These are phyloP conservation scores for Brachyhypopomus occidentalis DNA, from an alignment of 2,113 vertebrate genomes.

Conservation along the genomic window DNA sequence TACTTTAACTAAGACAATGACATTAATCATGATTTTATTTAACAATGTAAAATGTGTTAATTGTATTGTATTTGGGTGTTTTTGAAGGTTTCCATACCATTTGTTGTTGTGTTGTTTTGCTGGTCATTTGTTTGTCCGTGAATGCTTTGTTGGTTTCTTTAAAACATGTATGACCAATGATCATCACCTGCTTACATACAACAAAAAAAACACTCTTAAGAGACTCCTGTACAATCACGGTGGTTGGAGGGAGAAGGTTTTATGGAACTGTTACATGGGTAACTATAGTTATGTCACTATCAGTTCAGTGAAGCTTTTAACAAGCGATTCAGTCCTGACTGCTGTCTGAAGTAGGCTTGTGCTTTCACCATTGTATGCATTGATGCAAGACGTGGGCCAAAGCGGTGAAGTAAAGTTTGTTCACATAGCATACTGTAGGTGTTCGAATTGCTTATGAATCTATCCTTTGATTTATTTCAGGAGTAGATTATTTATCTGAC, in stretches of 20 bases:
- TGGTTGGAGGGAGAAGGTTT: not conserved
- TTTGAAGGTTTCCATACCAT: not conserved
- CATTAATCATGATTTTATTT: slow-evolving; percentile 1
- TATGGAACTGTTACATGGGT: not conserved
- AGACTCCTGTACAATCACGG: not conserved
- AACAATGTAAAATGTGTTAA: not conserved
- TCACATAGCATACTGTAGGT: slow-evolving; percentile 3
- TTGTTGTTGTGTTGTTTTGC: too few relatives aligned
- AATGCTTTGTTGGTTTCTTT: too few relatives aligned
- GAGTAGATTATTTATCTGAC: slow-evolving; percentile 8
- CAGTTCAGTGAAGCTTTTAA: slow-evolving; percentile 2
- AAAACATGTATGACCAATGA: too few relatives aligned
- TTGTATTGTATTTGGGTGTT: not conserved
- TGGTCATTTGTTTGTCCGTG: too few relatives aligned
- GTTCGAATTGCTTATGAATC: not conserved
- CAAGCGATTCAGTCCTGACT: not conserved
- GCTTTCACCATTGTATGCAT: not conserved
- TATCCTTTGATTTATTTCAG: not conserved
- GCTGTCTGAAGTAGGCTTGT: not conserved
- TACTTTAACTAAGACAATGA: slow-evolving; percentile 17
- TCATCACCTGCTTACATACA: too few relatives aligned
- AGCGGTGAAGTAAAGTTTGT: not conserved
- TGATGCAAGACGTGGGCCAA: not conserved
- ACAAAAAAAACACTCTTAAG: too few relatives aligned
- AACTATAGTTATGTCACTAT: not conserved